These are phyloP conservation scores for Meloidogyne floridensis DNA, from an alignment of 1,140 invertebrate genomes.

Conservation along the genomic window DNA sequence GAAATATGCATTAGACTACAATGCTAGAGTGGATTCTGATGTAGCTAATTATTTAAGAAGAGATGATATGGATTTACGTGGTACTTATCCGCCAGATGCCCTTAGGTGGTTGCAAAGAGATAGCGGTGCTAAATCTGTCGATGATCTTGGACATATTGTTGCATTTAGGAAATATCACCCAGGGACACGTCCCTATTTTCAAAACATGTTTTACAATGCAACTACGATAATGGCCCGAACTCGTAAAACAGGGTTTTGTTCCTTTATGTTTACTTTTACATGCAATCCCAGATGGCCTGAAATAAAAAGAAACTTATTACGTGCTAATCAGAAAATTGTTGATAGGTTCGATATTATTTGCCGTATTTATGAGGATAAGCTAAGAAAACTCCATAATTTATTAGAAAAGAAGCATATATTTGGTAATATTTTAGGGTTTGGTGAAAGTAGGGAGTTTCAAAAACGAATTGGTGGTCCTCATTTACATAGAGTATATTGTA, in stretches of 20 bases:
- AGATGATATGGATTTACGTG: neutral
- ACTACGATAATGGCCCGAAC: neutral
- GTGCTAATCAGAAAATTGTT: neutral
- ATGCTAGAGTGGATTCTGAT: too few relatives aligned
- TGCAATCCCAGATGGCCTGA: neutral
- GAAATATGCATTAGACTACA: too few relatives aligned
- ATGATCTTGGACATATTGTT: conserved; percentile 12
- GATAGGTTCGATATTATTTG: too few relatives aligned
- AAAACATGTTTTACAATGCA: too few relatives aligned
- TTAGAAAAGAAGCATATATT: too few relatives aligned
- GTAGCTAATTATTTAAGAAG: neutral
- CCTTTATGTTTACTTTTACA: neutral
- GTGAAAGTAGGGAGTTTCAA: too few relatives aligned
- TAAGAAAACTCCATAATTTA: too few relatives aligned
- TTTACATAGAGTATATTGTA: neutral
- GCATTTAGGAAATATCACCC: neutral
- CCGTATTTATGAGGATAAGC: too few relatives aligned
- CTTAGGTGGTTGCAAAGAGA: neutral
- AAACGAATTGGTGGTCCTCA: too few relatives aligned
- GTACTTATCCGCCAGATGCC: neutral
- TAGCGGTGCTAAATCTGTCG: neutral
- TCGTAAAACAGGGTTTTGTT: neutral
- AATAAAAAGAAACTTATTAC: neutral
- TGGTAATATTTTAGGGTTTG: too few relatives aligned
- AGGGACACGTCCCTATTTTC: neutral